Base-by-base conservation (phyloP, 2,888 invertebrate species). In the Hirtodrosophila alboralis region DNA sequence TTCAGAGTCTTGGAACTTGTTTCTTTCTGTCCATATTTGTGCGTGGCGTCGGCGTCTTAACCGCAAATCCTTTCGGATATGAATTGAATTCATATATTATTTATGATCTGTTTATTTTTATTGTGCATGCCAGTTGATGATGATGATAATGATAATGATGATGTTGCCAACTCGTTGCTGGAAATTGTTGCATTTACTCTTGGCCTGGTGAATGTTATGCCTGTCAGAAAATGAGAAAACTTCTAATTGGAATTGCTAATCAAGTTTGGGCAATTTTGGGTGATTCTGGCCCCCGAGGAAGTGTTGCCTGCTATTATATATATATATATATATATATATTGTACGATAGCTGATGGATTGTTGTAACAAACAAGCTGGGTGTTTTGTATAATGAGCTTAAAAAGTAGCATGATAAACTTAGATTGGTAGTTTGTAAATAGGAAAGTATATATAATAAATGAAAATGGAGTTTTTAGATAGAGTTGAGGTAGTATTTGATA, bases 181-280 rank as follows among this genome's bases (percentile, higher is more conserved):
- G 27, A 52, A 53, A 59, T 60, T 51, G 60, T 59, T 68, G 45
- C 30, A 26, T 13, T 36, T 10, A 21, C 41, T 33, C 14, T 70
- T 23, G 38, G 48, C 52, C 26, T 63, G 57, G 33, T 16, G 58
- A 58, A 67, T 78, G 67, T 36, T 52, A 53, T 75, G 78, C 61
- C 71, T 75, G 84, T 79, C 86, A 71, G 77, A 80, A 74, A 66
- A 72, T 77, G 77, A 74, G 81, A 86, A 80, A 81, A 70, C 72
- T 77, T 81, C 84, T 84, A 83, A 83, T 86, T 83, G 81, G 86
- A 86, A 83, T 83, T 83, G 86, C 85, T 83, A 86, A 83, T 84
- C 81, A 77, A 83, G 80, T 71, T 21, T 59, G 66, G 57, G 67
- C 67, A 84, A 81, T 84, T 84, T 84, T 38, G 66, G 78, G 57